Base-by-base conservation (phyloP, 1,140 invertebrate genomes). In the Cecropterus lyciades region DNA sequence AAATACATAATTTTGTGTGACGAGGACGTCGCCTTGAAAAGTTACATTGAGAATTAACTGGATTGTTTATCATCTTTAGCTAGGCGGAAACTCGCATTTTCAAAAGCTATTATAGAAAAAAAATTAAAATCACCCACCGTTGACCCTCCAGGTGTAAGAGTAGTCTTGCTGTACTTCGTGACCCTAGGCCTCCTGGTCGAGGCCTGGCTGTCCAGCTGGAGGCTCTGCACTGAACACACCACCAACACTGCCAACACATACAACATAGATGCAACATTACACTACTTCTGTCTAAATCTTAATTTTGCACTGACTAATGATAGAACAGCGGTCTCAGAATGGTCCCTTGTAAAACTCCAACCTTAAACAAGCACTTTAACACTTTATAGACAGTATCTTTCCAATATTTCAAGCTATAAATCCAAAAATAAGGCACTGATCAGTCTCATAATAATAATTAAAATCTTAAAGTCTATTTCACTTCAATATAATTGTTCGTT, bases 91-190 rank as follows among this genome's bases (percentile, higher is more conserved):
- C n/a, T n/a, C n/a, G n/a, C n/a, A n/a, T n/a, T n/a, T n/a, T n/a
- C n/a, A n/a, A n/a, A n/a, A n/a, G n/a, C n/a, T n/a, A n/a, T n/a
- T n/a, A n/a, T n/a, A n/a, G n/a, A n/a, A n/a, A n/a, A n/a, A n/a
- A n/a, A n/a, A n/a, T n/a, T n/a, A n/a, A n/a, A n/a, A n/a, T n/a
- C 20, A 73, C 87, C 90, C 78, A 93, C 93, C 80, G 89, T 87
- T 15, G 86, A 79, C 67, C 89, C 87, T 0, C 87, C 88, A 40
- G 93, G 93, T 16, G 92, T 82, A 33, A 90, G 84, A 1, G 93
- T 93, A 4, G 93, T 93, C 67, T 88, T 91, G 74, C 88, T 92
- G 66, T 93, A 94, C 74, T 94, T 94, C 20, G 93, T 93, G 24
- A 94, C 89, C 60, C 94, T 86, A 2, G 94, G 94, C 59, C 91